Conservation (phyloP, 2,888 invertebrate species). For the Nymphalis polychloros region DNA sequence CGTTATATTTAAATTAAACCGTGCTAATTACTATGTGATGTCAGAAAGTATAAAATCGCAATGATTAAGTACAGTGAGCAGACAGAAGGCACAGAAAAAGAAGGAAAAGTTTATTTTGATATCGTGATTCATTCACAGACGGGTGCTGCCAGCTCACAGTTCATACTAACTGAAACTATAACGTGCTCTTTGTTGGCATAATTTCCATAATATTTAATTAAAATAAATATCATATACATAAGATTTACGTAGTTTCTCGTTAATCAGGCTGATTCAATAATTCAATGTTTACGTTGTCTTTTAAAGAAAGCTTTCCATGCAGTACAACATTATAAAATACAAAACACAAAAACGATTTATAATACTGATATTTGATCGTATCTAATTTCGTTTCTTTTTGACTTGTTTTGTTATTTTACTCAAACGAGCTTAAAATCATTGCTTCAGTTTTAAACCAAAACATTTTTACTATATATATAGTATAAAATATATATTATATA, state of each 20-base stretch:
- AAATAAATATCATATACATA: slow-evolving; percentile 9
- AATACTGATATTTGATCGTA: too few relatives aligned
- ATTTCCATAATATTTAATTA: slow-evolving; percentile 15
- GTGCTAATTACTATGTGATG: slow-evolving; percentile 43
- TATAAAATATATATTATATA: too few relatives aligned
- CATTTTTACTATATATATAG: slow-evolving; percentile 12
- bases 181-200: slow-evolving; percentile 39
- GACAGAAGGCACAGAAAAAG: slow-evolving; percentile 54
- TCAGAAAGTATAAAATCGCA: slow-evolving; percentile 44
- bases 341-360: too few relatives aligned
- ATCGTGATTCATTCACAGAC: slow-evolving; percentile 58
- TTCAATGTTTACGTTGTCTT: too few relatives aligned
- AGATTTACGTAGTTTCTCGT: not conserved
- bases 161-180: slow-evolving; percentile 38
- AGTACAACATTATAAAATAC: too few relatives aligned
- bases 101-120: slow-evolving; percentile 62
- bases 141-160: slow-evolving; percentile 39
- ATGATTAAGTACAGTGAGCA: slow-evolving; percentile 57
- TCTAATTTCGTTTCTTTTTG: too few relatives aligned
- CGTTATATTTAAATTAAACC: slow-evolving; percentile 33
- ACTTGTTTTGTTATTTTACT: too few relatives aligned
- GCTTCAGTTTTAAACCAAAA: slow-evolving; percentile 23
- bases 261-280: not conserved
- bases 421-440: not conserved
- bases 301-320: too few relatives aligned